Evolutionary conservation across 2,113 vertebrate genomes (phyloP), one percentile per base, ranked within the genome.

Genomic region (Pangasianodon gigas): DNA sequence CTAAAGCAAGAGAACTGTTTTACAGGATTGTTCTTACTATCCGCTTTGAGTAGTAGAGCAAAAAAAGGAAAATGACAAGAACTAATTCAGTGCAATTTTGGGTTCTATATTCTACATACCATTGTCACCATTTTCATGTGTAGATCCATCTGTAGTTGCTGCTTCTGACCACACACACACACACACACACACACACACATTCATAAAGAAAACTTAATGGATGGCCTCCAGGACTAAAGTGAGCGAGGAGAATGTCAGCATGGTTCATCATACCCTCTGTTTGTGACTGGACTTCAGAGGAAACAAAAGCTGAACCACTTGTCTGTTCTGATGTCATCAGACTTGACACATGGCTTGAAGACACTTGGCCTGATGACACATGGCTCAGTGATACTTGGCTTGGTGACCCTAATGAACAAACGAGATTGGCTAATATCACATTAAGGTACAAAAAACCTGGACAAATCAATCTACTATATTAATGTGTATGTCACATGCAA

Each of bases 101-200:
- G 18, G 18, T 71, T 54, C 41, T 26, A 69, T 81, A 32, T 74
- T 60, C 26, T n/a, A 90, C 81, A 48, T 84, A 93, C 92, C 91
- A 18, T 79, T 88, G 60, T 90, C 87, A 88, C 91, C 91, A n/a
- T 67, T 90, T n/a, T 90, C 89, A 90, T 84, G 71, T n/a, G 29
- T 58, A 24, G 89, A 32, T 54, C 41, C 84, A 41, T 80, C 84
- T 51, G 75, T 37, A 84, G 69, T 14, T 37, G 65, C 29, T 89
- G 87, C 85, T 24, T 92, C 91, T 62, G 62, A 75, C 2, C 85
- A 88, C 89, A 65, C 74, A 85, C 37, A 84, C n/a, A 84, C 41
- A 67, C n/a, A 86, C 69, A 84, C 51, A 83, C 58, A 84, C 54
- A 69, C 26, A 87, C 71, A 84, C 54, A 84, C 19, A 89, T 32